phyloP scores from a whole-genome alignment of 2,113 vertebrate genomes.

The Sorex fumeus region DNA sequence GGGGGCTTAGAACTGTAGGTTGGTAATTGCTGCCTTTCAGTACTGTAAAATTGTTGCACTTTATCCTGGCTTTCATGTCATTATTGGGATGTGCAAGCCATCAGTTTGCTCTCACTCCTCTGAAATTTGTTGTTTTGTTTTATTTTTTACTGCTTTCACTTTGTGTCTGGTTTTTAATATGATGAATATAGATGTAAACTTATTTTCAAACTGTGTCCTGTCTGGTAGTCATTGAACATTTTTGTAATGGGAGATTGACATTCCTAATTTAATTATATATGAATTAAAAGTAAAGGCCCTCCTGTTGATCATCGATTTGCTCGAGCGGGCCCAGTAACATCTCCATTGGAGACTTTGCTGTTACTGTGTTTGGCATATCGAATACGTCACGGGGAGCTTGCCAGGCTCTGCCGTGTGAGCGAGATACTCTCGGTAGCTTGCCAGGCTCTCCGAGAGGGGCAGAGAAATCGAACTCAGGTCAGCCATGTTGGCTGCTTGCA shows the following conservation, averaged over 20 bases:
- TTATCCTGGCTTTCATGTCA: neutral
- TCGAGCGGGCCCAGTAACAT: too few species aligned
- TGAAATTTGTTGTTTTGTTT: neutral
- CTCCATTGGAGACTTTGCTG: too few species aligned
- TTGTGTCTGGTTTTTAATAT: neutral
- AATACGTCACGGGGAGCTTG: too few species aligned
- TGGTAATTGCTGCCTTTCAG: neutral
- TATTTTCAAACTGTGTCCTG: neutral
- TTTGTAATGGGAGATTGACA: neutral
- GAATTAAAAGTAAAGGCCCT: too few species aligned
- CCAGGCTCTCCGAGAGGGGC: too few species aligned
- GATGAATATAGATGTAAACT: neutral
- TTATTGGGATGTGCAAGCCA: neutral
- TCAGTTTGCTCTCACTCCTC: neutral
- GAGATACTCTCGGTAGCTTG: too few species aligned
- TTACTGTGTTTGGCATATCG: too few species aligned
- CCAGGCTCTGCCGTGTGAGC: too few species aligned
- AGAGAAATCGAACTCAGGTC: too few species aligned
- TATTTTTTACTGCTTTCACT: neutral
- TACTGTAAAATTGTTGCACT: neutral
- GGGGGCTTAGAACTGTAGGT: neutral
- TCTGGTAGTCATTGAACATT: neutral
- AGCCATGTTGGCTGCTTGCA: too few species aligned
- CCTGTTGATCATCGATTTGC: too few species aligned
- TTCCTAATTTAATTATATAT: neutral